Evolutionary conservation across 1,140 invertebrate species (phyloP).

Genomic region (Neodiprion lecontei): DNA sequence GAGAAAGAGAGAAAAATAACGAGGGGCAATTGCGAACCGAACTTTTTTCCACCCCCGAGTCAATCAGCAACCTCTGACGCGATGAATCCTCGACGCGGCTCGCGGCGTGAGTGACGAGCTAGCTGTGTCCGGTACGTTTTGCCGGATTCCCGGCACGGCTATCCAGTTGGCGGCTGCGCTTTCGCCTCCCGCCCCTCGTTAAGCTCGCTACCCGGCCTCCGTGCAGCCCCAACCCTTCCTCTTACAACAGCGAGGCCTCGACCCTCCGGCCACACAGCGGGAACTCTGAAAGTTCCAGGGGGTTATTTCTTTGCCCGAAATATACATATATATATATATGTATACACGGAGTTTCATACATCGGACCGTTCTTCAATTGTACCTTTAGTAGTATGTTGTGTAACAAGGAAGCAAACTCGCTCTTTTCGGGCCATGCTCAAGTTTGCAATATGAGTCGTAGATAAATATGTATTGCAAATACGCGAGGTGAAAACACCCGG

Average conservation of each 20-base stretch:
- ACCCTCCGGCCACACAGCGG: background rate
- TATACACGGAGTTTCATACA: no score
- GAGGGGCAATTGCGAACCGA: background rate
- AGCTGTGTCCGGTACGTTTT: slow-evolving; percentile 58
- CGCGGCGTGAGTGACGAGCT: slow-evolving; percentile 45
- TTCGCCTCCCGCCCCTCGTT: slow-evolving; percentile 16
- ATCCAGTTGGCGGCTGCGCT: slow-evolving; percentile 51
- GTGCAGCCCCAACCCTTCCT: background rate
- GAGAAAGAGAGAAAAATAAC: background rate
- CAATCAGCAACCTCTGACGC: slow-evolving; percentile 32
- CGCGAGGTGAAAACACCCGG: no score
- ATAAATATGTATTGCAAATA: no score
- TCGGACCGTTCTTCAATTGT: background rate
- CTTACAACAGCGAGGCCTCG: slow-evolving; percentile 27
- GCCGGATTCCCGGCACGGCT: slow-evolving; percentile 43
- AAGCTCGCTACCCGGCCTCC: slow-evolving; percentile 2
- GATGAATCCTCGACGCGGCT: slow-evolving; percentile 20
- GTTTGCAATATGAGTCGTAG: no score
- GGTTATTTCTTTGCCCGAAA: slow-evolving; percentile 5
- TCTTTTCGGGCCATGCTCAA: no score
- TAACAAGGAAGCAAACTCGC: no score
- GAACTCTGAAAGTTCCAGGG: no score
- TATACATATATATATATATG: no score
- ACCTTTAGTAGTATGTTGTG: no score
- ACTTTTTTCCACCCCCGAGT: slow-evolving; percentile 19